phyloP scores from a whole-genome alignment of 2,797 vertebrate species.

The Caiman crocodilus region DNA sequence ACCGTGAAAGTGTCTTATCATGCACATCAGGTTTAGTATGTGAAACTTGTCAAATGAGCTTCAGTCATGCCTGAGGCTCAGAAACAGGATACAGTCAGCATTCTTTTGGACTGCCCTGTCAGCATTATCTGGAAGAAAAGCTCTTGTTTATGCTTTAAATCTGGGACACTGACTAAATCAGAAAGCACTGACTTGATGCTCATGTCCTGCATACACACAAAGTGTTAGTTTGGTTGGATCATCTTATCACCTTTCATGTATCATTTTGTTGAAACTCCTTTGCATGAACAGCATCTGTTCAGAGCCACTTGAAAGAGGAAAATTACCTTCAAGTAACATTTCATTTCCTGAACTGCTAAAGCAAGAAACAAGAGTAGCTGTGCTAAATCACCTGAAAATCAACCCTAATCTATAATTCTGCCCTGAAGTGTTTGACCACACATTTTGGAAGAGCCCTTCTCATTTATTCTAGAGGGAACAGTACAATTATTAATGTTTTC shows the following conservation, averaged over 20 bases:
- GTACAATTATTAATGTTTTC: not conserved
- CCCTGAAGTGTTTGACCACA: not conserved
- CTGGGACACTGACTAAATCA: not conserved
- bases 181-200: not conserved
- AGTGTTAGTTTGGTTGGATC: not conserved
- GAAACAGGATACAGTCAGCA: constrained; percentile 41
- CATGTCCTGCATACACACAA: not conserved
- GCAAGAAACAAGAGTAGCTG: not conserved
- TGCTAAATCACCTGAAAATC: not conserved
- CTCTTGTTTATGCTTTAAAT: constrained; percentile 33
- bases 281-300: not conserved
- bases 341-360: not conserved
- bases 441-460: not conserved
- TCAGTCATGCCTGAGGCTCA: constrained; percentile 45
- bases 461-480: not conserved
- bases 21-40: not conserved
- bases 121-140: constrained; percentile 48
- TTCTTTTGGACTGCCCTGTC: constrained; percentile 46
- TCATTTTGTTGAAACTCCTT: not conserved
- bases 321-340: not conserved
- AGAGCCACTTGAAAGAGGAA: not conserved
- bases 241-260: not conserved
- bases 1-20: constrained; percentile 28
- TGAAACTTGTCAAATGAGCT: constrained; percentile 61
- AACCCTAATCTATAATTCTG: not conserved